Evolutionary conservation across 2,888 invertebrate species (phyloP).

Genomic region (Tenthredo notha): DNA sequence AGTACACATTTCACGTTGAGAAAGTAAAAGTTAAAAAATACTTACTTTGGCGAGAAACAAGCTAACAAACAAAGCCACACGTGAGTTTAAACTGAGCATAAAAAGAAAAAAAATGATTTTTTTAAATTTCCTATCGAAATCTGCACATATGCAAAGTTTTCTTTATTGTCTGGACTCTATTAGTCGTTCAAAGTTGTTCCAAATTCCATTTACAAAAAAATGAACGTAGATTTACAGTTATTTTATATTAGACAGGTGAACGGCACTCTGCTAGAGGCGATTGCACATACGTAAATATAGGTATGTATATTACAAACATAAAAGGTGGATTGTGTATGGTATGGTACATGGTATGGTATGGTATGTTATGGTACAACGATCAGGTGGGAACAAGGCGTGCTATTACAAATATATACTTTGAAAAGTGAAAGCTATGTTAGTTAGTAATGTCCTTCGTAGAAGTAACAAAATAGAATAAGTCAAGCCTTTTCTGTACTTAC

Average conservation of each 20-base stretch:
- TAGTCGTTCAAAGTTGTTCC: background rate
- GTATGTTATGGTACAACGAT: background rate
- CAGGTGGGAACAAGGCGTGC: conserved; percentile 9
- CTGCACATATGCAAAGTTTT: background rate
- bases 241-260: conserved; percentile 35
- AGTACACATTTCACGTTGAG: background rate
- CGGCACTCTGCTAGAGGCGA: background rate
- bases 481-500: background rate
- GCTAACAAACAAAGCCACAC: background rate
- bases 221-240: background rate
- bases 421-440: conserved; percentile 36
- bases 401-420: conserved; percentile 10
- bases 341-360: background rate
- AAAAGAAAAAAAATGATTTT: background rate
- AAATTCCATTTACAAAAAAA: conserved; percentile 18
- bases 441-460: conserved; percentile 6
- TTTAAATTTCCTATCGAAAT: background rate
- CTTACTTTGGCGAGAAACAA: background rate
- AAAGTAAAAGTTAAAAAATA: too few relatives aligned
- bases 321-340: background rate
- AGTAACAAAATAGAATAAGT: background rate
- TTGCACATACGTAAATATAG: background rate
- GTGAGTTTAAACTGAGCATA: background rate
- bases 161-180: background rate
- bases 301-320: background rate